phyloP scores from a whole-genome alignment of 1,140 invertebrate genomes.

The Cherax destructor region DNA sequence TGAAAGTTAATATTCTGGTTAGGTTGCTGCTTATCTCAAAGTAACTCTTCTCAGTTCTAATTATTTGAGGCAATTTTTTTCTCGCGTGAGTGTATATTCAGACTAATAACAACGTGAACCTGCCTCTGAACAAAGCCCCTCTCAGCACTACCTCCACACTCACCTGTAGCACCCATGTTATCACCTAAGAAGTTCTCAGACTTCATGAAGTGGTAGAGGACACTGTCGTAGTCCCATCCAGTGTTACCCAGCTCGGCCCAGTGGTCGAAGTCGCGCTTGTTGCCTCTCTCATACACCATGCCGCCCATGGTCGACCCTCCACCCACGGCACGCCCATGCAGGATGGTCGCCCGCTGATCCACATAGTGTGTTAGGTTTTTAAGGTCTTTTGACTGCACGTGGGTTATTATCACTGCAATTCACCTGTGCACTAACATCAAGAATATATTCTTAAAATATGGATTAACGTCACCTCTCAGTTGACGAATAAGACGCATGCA shows the following conservation, averaged over 20 bases:
- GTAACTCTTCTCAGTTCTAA: too few species aligned
- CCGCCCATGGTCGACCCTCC: constrained; percentile 86
- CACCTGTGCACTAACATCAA: too few species aligned
- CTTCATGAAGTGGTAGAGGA: constrained; percentile 89
- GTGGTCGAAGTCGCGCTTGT: constrained; percentile 90
- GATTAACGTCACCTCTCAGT: too few species aligned
- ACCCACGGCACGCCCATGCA: constrained; percentile 45
- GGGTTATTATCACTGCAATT: too few species aligned
- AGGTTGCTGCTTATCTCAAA: too few species aligned
- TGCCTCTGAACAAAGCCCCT: too few species aligned
- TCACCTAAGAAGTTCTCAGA: constrained; percentile 80
- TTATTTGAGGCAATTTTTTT: background rate
- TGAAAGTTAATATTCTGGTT: too few species aligned
- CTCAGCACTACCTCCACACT: background rate
- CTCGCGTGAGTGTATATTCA: background rate
- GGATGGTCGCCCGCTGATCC: constrained; percentile 31
- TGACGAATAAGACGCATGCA: too few species aligned
- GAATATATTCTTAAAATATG: too few species aligned
- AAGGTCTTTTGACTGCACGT: too few species aligned
- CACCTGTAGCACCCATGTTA: constrained; percentile 12
- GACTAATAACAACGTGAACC: background rate
- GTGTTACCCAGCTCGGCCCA: constrained; percentile 92
- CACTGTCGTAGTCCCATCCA: constrained; percentile 92
- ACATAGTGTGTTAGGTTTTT: too few species aligned
- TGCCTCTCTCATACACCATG: constrained; percentile 95